These are phyloP conservation scores for Zoanthus solanderi DNA, from an alignment of 92 coral and sea anemone species.

Conservation along the genomic window DNA sequence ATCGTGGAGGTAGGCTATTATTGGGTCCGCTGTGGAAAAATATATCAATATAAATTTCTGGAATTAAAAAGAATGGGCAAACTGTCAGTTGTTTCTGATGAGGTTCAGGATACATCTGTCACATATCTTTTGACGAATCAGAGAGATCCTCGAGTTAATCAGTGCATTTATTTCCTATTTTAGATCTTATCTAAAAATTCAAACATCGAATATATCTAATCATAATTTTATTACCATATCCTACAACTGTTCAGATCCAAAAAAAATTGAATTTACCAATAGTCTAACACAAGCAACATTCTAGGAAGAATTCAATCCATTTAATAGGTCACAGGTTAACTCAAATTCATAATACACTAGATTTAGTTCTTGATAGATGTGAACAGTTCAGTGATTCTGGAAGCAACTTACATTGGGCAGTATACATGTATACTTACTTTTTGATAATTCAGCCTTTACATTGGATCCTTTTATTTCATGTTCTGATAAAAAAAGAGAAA, in stretches of 20 bases:
- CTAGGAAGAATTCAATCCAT: slow-evolving; percentile 32
- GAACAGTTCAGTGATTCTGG: slow-evolving; percentile 43
- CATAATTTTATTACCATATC: no score
- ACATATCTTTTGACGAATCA: no score
- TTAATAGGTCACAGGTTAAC: slow-evolving; percentile 34
- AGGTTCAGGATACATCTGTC: no score
- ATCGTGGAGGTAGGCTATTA: not conserved
- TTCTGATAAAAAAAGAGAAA: no score
- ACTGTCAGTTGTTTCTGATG: no score
- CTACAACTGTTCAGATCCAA: not conserved
- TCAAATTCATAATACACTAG: slow-evolving; percentile 37
- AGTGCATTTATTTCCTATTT: no score
- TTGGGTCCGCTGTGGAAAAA: slow-evolving; percentile 30
- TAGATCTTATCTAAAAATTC: no score
- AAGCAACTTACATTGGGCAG: slow-evolving; percentile 38
- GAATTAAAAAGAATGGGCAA: no score
- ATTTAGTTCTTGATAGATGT: slow-evolving; percentile 32
- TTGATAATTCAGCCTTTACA: not conserved
- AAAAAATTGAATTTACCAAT: not conserved
- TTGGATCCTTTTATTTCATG: no score
- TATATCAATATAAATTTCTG: not conserved
- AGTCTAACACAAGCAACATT: slow-evolving; percentile 19
- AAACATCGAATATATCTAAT: no score
- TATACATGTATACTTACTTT: slow-evolving; percentile 29
- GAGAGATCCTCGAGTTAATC: no score